Conservation (phyloP, 2,797 vertebrate genomes). For the Anguilla pacifica region DNA sequence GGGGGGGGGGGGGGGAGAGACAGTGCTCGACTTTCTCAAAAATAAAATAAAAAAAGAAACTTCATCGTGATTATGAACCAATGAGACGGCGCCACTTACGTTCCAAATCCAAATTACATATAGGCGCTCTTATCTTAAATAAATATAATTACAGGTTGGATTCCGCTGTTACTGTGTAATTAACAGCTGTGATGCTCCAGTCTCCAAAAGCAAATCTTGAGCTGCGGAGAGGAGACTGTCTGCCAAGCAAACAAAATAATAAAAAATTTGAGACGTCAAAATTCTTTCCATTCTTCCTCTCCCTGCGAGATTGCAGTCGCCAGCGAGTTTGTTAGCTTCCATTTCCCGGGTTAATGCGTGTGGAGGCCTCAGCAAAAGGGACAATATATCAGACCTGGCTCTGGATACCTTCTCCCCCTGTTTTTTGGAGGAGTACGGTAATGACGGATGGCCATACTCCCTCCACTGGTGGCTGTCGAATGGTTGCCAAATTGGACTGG, state of each 20-base stretch:
- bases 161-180: neutral
- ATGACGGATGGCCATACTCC: neutral
- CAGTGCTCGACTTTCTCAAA: conserved; percentile 60
- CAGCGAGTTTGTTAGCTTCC: neutral
- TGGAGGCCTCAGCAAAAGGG: neutral
- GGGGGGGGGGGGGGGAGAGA: conserved; percentile 73
- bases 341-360: neutral
- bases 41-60: neutral
- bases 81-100: neutral
- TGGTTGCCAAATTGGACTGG: neutral
- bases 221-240: neutral
- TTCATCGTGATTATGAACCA: neutral
- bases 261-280: neutral
- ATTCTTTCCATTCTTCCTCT: neutral
- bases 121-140: neutral
- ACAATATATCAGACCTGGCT: neutral
- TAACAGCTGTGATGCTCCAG: neutral
- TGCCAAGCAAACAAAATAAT: neutral
- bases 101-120: neutral
- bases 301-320: neutral
- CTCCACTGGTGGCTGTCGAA: neutral
- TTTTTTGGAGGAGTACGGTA: neutral
- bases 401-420: neutral
- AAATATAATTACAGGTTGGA: neutral
- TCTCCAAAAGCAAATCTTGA: neutral